These are phyloP conservation scores for Conchocele bisecta DNA, from an alignment of 2,888 invertebrate species.

Conservation along the genomic window DNA sequence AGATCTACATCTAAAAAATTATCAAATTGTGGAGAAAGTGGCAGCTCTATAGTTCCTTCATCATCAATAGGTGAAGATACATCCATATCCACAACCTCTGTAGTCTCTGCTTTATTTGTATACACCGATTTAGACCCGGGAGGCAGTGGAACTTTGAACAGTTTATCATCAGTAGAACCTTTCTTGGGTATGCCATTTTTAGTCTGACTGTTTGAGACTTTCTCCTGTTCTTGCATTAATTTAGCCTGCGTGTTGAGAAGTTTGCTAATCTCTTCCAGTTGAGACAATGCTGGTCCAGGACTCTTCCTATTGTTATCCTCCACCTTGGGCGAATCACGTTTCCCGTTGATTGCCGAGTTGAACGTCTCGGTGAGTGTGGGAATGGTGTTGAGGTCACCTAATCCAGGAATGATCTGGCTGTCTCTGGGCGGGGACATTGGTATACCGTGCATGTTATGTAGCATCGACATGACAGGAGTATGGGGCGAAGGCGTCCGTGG, in stretches of 20 bases:
- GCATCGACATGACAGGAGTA: slow-evolving; percentile 37
- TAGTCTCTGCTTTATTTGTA: slow-evolving; percentile 67
- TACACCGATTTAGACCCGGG: slow-evolving; percentile 46
- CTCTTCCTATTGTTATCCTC: neutral
- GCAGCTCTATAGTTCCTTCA: slow-evolving; percentile 74
- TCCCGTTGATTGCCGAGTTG: neutral
- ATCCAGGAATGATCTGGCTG: slow-evolving; percentile 33
- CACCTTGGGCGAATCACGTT: too few species aligned
- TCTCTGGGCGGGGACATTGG: slow-evolving; percentile 9
- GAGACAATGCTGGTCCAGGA: slow-evolving; percentile 20
- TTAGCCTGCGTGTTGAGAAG: slow-evolving; percentile 71
- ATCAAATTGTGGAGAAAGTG: slow-evolving; percentile 65
- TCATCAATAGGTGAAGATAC: slow-evolving; percentile 85
- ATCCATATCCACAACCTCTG: slow-evolving; percentile 87
- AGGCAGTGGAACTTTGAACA: slow-evolving; percentile 75
- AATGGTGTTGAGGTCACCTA: slow-evolving; percentile 34
- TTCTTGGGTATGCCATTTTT: neutral
- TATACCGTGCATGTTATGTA: slow-evolving; percentile 3
- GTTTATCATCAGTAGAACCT: slow-evolving; percentile 44
- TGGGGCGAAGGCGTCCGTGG: neutral
- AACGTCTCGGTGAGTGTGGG: neutral
- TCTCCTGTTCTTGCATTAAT: slow-evolving; percentile 22
- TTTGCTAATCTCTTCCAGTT: slow-evolving; percentile 70
- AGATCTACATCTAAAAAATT: slow-evolving; percentile 58
- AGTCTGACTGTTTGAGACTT: neutral